A percentile compares a stretch with the other conserved stretches of the same genome.
Evolutionary conservation across 2,113 vertebrate genomes (phyloP).

Genomic region (Otocyon megalotis): DNA sequence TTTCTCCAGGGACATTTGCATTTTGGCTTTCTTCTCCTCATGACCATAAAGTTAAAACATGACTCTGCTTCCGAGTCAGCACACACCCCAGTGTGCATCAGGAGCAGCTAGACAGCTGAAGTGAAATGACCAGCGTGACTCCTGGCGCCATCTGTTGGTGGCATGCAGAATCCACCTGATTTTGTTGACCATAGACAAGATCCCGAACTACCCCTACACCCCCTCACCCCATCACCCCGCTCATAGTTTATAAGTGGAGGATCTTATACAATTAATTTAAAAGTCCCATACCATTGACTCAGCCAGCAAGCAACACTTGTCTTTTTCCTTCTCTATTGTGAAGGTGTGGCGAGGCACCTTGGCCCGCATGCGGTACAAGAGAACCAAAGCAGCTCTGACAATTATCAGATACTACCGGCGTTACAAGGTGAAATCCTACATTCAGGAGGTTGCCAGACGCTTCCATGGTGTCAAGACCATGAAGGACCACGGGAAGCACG

Average conservation of each 20-base stretch:
- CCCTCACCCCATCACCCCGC: fast-evolving
- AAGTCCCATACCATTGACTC: not conserved
- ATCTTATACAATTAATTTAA: not conserved
- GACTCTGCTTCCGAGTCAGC: not conserved
- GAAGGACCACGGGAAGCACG: constrained; percentile 91
- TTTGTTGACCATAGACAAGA: fast-evolving
- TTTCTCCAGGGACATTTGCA: not conserved
- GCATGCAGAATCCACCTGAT: not conserved
- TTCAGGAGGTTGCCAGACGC: constrained; percentile 91
- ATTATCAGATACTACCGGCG: constrained; percentile 93
- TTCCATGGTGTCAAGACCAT: constrained; percentile 90
- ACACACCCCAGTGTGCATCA: too few species aligned
- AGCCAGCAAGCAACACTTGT: not conserved
- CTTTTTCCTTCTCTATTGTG: not conserved
- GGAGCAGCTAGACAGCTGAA: not conserved
- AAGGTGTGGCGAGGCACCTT: constrained; percentile 97
- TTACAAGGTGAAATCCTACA: constrained; percentile 96
- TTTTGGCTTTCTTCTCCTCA: constrained; percentile 45
- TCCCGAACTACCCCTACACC: not conserved
- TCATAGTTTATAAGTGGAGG: not conserved
- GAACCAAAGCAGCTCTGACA: constrained; percentile 91
- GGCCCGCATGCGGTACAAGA: constrained; percentile 93
- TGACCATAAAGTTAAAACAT: not conserved
- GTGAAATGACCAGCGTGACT: not conserved
- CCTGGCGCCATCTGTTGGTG: constrained; percentile 54